Evolutionary conservation across 2,888 invertebrate species (phyloP).

Genomic region (Caenorhabditis zanzibari): DNA sequence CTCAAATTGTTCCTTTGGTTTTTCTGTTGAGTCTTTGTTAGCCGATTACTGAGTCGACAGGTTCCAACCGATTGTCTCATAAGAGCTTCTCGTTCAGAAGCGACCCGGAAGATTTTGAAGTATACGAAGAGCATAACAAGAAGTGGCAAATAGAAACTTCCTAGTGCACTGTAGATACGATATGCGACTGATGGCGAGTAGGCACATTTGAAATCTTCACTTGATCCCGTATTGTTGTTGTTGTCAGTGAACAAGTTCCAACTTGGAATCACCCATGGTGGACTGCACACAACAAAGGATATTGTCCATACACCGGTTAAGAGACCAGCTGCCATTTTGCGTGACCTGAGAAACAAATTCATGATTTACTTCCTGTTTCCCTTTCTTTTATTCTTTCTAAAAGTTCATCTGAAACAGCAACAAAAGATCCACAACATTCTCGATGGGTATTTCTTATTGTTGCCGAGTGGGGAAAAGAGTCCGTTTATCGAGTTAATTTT

Average conservation of each 20-base stretch:
- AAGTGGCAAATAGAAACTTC: constrained; percentile 85
- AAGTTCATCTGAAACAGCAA: constrained; percentile 56
- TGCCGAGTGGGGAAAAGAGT: constrained; percentile 54
- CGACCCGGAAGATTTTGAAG: constrained; percentile 83
- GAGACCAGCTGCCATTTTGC: constrained; percentile 82
- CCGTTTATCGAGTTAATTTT: constrained; percentile 64
- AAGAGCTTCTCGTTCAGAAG: constrained; percentile 81
- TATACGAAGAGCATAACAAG: constrained; percentile 84
- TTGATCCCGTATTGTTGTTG: constrained; percentile 46
- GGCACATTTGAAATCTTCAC: constrained; percentile 76
- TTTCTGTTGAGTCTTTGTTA: constrained; percentile 75
- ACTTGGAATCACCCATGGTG: constrained; percentile 83
- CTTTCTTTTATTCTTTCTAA: background rate
- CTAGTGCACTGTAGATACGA: constrained; percentile 84
- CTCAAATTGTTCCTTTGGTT: constrained; percentile 71
- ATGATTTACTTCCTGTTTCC: constrained; percentile 23
- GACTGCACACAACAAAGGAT: constrained; percentile 83
- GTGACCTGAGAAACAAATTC: constrained; percentile 74
- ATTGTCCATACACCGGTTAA: constrained; percentile 83
- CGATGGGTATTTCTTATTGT: constrained; percentile 49
- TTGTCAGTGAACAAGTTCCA: constrained; percentile 80
- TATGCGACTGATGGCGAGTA: constrained; percentile 83
- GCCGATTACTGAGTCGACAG: constrained; percentile 80
- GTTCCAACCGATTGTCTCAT: constrained; percentile 83
- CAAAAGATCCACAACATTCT: constrained; percentile 30